Evolutionary conservation across 2,113 vertebrate genomes (phyloP).

Genomic region (Hassar affinis): DNA sequence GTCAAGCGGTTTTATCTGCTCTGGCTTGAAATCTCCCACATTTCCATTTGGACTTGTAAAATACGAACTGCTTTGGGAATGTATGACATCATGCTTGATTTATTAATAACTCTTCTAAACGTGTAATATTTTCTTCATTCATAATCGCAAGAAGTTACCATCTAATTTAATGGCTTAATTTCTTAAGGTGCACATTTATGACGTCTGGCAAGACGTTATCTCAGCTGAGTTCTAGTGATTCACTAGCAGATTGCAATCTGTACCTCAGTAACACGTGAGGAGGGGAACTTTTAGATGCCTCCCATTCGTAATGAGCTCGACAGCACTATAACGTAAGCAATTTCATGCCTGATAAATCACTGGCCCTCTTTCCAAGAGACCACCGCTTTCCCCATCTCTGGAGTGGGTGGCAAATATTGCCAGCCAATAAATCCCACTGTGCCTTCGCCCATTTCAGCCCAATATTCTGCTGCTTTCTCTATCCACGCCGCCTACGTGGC

Average conservation of each 20-base stretch:
- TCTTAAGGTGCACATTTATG: slow-evolving; percentile 41
- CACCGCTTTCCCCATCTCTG: slow-evolving; percentile 24
- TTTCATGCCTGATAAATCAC: slow-evolving; percentile 60
- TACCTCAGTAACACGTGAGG: slow-evolving; percentile 37
- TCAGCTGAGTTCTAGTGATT: slow-evolving; percentile 23
- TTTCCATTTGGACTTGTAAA: not conserved
- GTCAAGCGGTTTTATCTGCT: slow-evolving; percentile 13
- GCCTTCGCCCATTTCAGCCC: slow-evolving; percentile 26
- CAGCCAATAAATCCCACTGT: slow-evolving; percentile 47
- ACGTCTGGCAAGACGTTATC: slow-evolving; percentile 21
- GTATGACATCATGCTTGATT: not conserved
- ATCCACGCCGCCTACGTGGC: not conserved
- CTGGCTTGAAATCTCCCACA: not conserved
- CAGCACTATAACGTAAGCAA: slow-evolving; percentile 51
- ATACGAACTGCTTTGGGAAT: not conserved
- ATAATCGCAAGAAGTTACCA: slow-evolving; percentile 24
- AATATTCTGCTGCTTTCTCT: slow-evolving; percentile 23
- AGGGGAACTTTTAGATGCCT: slow-evolving; percentile 35
- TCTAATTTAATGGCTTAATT: slow-evolving; percentile 4
- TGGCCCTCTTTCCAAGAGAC: slow-evolving; percentile 31
- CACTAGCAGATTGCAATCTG: slow-evolving; percentile 49
- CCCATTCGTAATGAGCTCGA: slow-evolving; percentile 45
- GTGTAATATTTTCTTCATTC: slow-evolving; percentile 5
- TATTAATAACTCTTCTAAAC: not conserved
- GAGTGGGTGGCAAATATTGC: slow-evolving; percentile 47